Evolutionary conservation across 2,113 vertebrate species (phyloP), one percentile per base, ranked within the genome.

Genomic region (Orcinus orca): DNA sequence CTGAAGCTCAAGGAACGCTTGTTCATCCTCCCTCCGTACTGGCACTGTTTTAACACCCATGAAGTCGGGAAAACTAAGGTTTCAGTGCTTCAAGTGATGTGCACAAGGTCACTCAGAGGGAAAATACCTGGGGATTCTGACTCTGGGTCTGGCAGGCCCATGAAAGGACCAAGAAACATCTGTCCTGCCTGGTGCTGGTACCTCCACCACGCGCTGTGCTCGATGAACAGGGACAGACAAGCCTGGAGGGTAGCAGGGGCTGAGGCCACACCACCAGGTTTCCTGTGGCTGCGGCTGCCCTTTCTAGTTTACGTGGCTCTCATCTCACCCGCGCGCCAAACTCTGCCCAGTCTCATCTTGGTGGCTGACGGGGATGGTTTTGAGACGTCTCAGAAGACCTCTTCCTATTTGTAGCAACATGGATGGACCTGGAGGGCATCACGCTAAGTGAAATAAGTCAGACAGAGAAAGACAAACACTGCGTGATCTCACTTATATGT

Each of bases 241-340:
- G 4, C 0, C 33, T 25, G 10, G 50, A 38, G 25, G 63, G n/a
- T 0, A 4, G 33, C 44, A 5, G 60, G 65, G 65, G 18, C 23
- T 2, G 13, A 1, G 0, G 7, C 55, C 29, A 31, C 21, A 2
- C n/a, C 3, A 0, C 1, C 7, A 7, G n/a, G 55, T 15, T 83
- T 68, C 41, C 82, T 26, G n/a, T 6, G 36, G 67, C 79, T 53
- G 38, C 2, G 53, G 44, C 44, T 82, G 8, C 36, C 79, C 74
- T 73, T 41, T 12, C 4, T 33, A 10, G 38, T 76, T 55, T 38
- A 38, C 0, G 17, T 5, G 31, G 71, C 38, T 14, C 33, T 18
- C 21, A 4, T 13, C n/a, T 15, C 8, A 25, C n/a, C 70, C 9
- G 0, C 2, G 20, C 55, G 70, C 36, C 79, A 25, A 18, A 82